A percentile compares a stretch with the other conserved stretches of the same genome.
phyloP scores from a whole-genome alignment of 2,888 invertebrate species.

The Eulithis testata region DNA sequence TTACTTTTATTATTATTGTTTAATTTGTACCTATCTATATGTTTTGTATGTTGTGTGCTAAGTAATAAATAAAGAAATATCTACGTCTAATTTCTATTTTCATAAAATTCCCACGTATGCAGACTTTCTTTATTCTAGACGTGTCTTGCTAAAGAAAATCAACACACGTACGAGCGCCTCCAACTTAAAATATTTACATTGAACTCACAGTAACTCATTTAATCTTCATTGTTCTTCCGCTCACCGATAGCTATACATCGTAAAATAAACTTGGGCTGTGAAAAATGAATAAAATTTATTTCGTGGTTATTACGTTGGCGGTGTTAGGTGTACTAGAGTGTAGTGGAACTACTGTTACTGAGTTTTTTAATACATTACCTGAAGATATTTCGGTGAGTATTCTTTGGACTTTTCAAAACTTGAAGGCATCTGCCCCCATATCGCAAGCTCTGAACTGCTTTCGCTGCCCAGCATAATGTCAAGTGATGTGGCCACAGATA shows the following conservation, averaged over 20 bases:
- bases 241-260: background rate
- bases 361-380: constrained; percentile 19
- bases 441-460: no score
- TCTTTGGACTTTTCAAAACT: background rate
- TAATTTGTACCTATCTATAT: no score
- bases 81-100: no score
- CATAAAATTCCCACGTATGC: no score
- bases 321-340: constrained; percentile 14
- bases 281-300: constrained; percentile 20
- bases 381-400: constrained; percentile 24
- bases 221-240: constrained; percentile 20
- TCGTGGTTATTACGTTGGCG: background rate
- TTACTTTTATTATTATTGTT: no score
- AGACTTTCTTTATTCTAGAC: no score
- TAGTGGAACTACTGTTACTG: background rate
- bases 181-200: constrained; percentile 17
- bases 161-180: background rate
- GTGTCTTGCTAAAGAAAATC: background rate
- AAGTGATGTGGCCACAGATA: no score
- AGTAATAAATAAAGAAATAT: no score
- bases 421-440: no score
- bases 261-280: constrained; percentile 1
- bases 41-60: no score
- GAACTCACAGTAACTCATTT: constrained; percentile 5
- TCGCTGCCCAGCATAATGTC: no score